These are phyloP conservation scores for Anthopleura sola DNA, from an alignment of 64 coral and sea anemone genomes.

Conservation along the genomic window DNA sequence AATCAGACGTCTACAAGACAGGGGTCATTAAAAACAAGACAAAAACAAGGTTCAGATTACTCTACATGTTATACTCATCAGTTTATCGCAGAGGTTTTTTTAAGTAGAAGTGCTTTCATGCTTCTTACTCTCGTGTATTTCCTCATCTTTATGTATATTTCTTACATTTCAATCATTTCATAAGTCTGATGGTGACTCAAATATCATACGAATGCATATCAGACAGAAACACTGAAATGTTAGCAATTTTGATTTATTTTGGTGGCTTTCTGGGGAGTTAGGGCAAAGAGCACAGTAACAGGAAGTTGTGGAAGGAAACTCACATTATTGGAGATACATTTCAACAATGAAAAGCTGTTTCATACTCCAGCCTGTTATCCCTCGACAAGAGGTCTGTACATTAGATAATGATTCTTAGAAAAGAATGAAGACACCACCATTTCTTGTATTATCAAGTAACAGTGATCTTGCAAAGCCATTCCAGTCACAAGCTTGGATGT, in stretches of 20 bases:
- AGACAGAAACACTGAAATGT: constrained; percentile 1
- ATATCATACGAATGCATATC: not conserved
- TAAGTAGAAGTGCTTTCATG: not conserved
- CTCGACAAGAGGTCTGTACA: not conserved
- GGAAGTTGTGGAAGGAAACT: constrained; percentile 1
- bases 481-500: not conserved
- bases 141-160: not conserved
- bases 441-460: not conserved
- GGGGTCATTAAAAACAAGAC: not conserved
- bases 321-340: not conserved
- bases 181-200: not conserved
- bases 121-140: not conserved
- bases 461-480: not conserved
- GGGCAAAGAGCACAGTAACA: constrained; percentile 11
- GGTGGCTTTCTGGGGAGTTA: not conserved
- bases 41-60: not conserved
- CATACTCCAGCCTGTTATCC: not conserved
- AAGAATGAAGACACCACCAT: not conserved
- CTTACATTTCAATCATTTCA: not conserved
- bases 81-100: not conserved
- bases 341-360: not conserved
- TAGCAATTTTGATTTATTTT: not conserved
- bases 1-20: not conserved
- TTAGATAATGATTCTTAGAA: not conserved
- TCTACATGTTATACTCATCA: not conserved